Percentiles rank a stretch among this genome's conserved stretches.
phyloP scores from a whole-genome alignment of 2,113 vertebrate species.

The Spizaetus ornatus region DNA sequence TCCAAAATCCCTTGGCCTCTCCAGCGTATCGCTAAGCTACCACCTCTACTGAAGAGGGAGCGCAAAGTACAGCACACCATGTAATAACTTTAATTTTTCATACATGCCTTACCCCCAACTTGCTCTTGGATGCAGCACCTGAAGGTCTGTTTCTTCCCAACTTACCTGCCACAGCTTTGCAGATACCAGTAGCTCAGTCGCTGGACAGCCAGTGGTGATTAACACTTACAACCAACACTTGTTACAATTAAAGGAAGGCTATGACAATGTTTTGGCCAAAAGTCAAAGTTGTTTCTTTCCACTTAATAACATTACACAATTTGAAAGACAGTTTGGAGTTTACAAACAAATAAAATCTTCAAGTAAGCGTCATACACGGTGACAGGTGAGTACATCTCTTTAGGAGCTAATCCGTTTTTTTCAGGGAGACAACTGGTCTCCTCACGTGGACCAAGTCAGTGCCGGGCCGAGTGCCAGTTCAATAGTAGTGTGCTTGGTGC shows the following conservation, averaged over 20 bases:
- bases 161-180: background rate
- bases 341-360: background rate
- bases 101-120: background rate
- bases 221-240: background rate
- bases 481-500: background rate
- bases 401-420: accelerated
- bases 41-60: background rate
- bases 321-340: background rate
- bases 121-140: background rate
- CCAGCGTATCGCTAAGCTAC: background rate
- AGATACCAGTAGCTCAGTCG: accelerated
- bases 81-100: background rate
- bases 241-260: background rate
- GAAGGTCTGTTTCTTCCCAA: background rate
- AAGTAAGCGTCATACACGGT: accelerated
- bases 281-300: background rate
- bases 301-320: background rate
- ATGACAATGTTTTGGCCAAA: background rate
- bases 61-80: background rate
- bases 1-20: background rate
- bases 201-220: accelerated
- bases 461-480: too few relatives aligned
- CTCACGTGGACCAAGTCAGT: background rate
- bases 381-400: background rate
- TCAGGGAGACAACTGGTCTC: background rate